Conservation (phyloP, 2,888 invertebrate genomes). For the Copidosoma aretas region DNA sequence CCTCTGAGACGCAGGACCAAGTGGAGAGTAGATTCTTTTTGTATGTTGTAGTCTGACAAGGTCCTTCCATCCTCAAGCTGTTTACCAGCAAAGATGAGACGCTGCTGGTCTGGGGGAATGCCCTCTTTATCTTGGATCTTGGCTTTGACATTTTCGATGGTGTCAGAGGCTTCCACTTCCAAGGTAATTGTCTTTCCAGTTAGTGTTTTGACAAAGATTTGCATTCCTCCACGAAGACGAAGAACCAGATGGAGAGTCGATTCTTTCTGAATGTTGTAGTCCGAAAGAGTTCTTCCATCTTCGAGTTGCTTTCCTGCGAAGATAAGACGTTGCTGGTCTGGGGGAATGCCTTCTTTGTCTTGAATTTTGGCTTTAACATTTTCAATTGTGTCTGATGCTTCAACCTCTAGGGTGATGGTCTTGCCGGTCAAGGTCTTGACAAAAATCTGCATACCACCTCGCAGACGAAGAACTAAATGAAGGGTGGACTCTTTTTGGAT, state of each 20-base stretch:
- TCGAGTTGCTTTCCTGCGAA: constrained; percentile 48
- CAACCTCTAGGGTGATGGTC: constrained; percentile 93
- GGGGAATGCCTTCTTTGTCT: constrained; percentile 75
- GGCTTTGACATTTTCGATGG: constrained; percentile 47
- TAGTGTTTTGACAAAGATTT: constrained; percentile 49
- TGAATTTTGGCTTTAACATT: constrained; percentile 94
- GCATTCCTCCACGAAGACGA: constrained; percentile 48
- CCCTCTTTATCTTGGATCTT: constrained; percentile 51
- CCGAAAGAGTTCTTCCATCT: constrained; percentile 46
- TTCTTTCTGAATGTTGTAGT: constrained; percentile 50
- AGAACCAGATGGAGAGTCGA: constrained; percentile 47
- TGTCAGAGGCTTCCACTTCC: constrained; percentile 47
- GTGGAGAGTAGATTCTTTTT: constrained; percentile 49
- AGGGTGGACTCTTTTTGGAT: constrained; percentile 49
- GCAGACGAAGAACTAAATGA: constrained; percentile 45
- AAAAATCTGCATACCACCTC: constrained; percentile 71
- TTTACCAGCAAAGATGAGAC: constrained; percentile 50
- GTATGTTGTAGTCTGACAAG: constrained; percentile 49
- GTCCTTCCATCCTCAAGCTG: constrained; percentile 49
- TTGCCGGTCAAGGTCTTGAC: constrained; percentile 94
- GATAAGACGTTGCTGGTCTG: constrained; percentile 47
- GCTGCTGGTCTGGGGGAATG: constrained; percentile 49
- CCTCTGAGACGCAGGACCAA: constrained; percentile 37
- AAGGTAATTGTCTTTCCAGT: constrained; percentile 49
- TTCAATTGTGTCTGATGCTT: constrained; percentile 91